These are phyloP conservation scores for Eleginops maclovinus DNA, from an alignment of 2,113 vertebrate genomes.

Conservation along the genomic window DNA sequence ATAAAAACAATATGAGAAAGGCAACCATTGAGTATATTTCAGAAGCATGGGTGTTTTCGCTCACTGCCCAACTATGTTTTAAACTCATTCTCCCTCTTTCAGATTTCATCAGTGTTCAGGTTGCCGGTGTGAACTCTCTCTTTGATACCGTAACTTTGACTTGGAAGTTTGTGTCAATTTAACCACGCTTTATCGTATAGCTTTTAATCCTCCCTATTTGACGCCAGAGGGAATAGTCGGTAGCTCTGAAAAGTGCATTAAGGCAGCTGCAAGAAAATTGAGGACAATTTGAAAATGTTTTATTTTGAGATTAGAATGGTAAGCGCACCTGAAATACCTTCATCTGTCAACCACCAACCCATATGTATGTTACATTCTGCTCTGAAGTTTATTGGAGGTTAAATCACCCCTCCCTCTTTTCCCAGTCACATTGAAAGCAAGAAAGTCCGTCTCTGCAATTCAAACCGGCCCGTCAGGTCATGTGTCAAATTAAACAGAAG, in stretches of 20 bases:
- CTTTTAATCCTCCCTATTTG: constrained; percentile 35
- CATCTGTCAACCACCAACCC: not conserved
- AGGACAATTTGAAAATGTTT: too few species aligned
- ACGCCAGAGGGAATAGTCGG: constrained; percentile 16
- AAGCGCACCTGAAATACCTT: not conserved
- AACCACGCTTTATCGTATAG: not conserved
- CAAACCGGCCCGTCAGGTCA: too few species aligned
- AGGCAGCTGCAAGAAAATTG: not conserved
- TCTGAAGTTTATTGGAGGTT: not conserved
- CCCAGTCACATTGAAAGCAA: too few species aligned
- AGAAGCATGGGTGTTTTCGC: not conserved
- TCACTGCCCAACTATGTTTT: not conserved
- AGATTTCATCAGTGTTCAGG: not conserved
- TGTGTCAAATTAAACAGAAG: too few species aligned
- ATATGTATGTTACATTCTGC: not conserved
- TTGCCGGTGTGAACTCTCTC: not conserved
- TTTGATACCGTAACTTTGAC: constrained; percentile 4
- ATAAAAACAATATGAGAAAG: too few species aligned
- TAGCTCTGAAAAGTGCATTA: constrained; percentile 11
- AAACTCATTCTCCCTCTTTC: not conserved
- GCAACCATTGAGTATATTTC: not conserved
- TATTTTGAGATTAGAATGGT: too few species aligned
- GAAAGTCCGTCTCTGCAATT: too few species aligned
- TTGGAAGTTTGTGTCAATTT: constrained; percentile 25
- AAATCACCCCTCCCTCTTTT: too few species aligned